Base-by-base conservation (phyloP, 2,888 invertebrate species). In the Drosophila cognata region DNA sequence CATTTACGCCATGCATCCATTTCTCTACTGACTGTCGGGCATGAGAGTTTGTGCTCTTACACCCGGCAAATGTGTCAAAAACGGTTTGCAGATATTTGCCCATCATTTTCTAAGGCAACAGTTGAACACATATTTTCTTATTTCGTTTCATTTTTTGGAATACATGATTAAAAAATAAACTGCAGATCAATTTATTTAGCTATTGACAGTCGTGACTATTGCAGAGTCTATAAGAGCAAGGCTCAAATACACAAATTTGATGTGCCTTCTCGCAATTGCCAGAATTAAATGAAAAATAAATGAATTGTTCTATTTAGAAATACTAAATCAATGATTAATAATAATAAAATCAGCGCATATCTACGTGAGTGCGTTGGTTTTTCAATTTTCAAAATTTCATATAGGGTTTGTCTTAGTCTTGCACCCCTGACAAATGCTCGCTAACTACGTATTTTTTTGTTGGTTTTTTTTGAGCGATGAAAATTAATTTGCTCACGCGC, bases 401-500 rank as follows among this genome's bases (percentile, higher is more conserved):
- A 28, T 41, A 74, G 63, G 33, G 63, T 56, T 69, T 31, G 25
- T 48, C 7, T 11, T 0, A 56, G 36, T 36, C 53, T 3, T 10
- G 2, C 21, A 56, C 13, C 16, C 10, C 33, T 21, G 1, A 1
- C 21, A 56, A 35, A 8, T 1, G n/a, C 11, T 13, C 31, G 38
- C 2, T 41, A 28, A 18, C 36, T 36, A 5, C 18, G 4, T 1
- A 16, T 38, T 28, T 16, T 28, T 57, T 74, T 59, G 52, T 61
- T 77, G 58, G 52, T 61, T 70, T 62, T 21, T 55, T 74, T 81
- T 62, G 55, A 48, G 38, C 71, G 85, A 69, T 88, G 81, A 81
- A 84, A 89, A 85, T 85, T 88, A 88, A 85, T 85, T 85, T 89
- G 85, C 89, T 85, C 89, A 88, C 83, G 89, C 90, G 85, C 82